These are phyloP conservation scores for Siniperca scherzeri DNA, from an alignment of 2,797 vertebrate genomes.

Conservation along the genomic window DNA sequence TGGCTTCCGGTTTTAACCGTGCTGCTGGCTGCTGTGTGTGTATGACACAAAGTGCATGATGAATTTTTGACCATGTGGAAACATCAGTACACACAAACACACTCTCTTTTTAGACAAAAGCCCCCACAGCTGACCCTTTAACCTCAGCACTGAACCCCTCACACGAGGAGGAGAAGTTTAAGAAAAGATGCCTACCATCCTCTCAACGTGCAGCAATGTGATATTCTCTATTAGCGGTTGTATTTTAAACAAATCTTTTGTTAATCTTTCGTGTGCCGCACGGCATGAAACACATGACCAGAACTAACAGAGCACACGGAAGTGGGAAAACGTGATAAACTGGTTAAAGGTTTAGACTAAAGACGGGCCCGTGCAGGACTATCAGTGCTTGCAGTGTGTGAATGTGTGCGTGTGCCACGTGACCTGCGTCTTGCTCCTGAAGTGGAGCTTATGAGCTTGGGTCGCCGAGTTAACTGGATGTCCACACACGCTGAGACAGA, in stretches of 20 bases:
- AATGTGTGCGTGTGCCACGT: slow-evolving; percentile 53
- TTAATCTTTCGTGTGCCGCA: not conserved
- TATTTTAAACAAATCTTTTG: not conserved
- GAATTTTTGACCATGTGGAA: not conserved
- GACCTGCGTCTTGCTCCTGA: slow-evolving; percentile 57
- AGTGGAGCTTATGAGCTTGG: slow-evolving; percentile 62
- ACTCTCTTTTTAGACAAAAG: not conserved
- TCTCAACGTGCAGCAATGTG: not conserved
- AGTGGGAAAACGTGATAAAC: not conserved
- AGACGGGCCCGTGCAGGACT: slow-evolving; percentile 9
- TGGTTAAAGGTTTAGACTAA: not conserved
- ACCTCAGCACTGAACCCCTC: not conserved
- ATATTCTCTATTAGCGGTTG: not conserved
- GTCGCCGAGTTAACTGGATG: slow-evolving; percentile 67
- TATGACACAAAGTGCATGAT: not conserved
- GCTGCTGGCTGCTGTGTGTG: not conserved
- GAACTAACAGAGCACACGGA: not conserved
- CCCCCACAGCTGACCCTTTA: not conserved
- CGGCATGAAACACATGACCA: not conserved
- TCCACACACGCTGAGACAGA: slow-evolving; percentile 60
- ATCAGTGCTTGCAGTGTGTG: not conserved
- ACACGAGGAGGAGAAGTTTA: not conserved
- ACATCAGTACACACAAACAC: not conserved
- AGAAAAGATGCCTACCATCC: not conserved
- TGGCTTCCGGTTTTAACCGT: not conserved